These are phyloP conservation scores for Dendrolimus punctatus DNA, from an alignment of 1,140 invertebrate genomes.

Conservation along the genomic window DNA sequence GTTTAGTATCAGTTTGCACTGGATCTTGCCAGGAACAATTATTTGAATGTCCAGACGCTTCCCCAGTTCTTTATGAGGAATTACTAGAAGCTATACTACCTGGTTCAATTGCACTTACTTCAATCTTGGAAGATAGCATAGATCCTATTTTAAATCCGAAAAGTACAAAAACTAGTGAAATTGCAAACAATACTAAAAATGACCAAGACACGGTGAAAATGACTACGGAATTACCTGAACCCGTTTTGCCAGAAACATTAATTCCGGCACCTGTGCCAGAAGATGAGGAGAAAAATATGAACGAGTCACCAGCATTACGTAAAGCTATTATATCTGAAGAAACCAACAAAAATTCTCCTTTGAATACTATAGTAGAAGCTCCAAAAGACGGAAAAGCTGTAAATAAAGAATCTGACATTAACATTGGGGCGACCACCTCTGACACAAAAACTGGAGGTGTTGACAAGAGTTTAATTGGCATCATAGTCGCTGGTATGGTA, in stretches of 20 bases:
- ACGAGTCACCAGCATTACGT: too few species aligned
- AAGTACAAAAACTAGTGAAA: slow-evolving; percentile 9
- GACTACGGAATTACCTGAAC: too few species aligned
- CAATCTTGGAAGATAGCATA: slow-evolving; percentile 14
- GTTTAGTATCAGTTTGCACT: slow-evolving; percentile 41
- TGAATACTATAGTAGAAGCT: slow-evolving; percentile 22
- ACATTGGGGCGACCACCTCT: slow-evolving; percentile 47
- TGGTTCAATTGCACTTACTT: slow-evolving; percentile 29
- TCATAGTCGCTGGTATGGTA: slow-evolving; percentile 66
- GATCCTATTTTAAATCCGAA: slow-evolving; percentile 14
- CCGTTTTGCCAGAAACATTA: too few species aligned
- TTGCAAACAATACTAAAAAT: slow-evolving; percentile 6
- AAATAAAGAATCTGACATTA: slow-evolving; percentile 25
- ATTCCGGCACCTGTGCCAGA: slow-evolving; percentile 6
- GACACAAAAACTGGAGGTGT: slow-evolving; percentile 44
- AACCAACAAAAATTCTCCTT: background rate
- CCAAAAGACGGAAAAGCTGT: slow-evolving; percentile 17
- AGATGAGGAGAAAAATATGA: slow-evolving; percentile 8
- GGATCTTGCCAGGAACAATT: slow-evolving; percentile 30
- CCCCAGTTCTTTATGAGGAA: slow-evolving; percentile 26
- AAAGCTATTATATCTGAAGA: too few species aligned
- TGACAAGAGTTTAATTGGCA: slow-evolving; percentile 54
- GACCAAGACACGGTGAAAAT: slow-evolving; percentile 11
- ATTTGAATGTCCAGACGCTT: slow-evolving; percentile 41
- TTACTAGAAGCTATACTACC: slow-evolving; percentile 36